These are phyloP conservation scores for Cetonia aurata DNA, from an alignment of 2,888 invertebrate species.

Conservation along the genomic window DNA sequence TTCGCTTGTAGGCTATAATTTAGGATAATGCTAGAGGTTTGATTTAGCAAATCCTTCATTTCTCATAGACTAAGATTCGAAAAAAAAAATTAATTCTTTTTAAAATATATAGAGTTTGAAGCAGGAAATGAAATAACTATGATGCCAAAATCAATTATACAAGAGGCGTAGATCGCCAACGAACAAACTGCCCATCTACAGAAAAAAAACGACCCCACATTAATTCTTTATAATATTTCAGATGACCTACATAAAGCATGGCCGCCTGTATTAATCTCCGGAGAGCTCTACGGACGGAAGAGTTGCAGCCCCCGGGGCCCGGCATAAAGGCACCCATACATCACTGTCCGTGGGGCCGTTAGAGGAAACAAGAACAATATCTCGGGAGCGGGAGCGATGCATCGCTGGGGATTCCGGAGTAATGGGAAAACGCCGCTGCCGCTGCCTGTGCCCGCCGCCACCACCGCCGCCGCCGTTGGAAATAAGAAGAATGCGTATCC, in stretches of 20 bases:
- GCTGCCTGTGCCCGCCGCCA: background rate
- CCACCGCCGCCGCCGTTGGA: slow-evolving; percentile 52
- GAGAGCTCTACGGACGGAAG: slow-evolving; percentile 40
- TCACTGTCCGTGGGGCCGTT: slow-evolving; percentile 64
- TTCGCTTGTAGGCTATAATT: too few relatives aligned
- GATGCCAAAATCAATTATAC: slow-evolving; percentile 15
- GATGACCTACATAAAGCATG: slow-evolving; percentile 47
- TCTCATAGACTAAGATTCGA: too few relatives aligned
- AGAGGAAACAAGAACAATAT: slow-evolving; percentile 64
- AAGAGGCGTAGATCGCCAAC: background rate
- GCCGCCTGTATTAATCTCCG: slow-evolving; percentile 41
- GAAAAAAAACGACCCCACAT: slow-evolving; percentile 22
- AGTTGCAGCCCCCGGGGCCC: slow-evolving; percentile 43
- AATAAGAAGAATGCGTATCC: slow-evolving; percentile 62
- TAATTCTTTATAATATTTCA: slow-evolving; percentile 40
- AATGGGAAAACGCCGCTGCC: slow-evolving; percentile 58
- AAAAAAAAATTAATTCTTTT: too few relatives aligned
- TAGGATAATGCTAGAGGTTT: too few relatives aligned
- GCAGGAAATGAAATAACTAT: background rate
- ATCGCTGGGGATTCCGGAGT: slow-evolving; percentile 64
- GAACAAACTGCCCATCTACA: slow-evolving; percentile 19
- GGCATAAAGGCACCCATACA: slow-evolving; percentile 54
- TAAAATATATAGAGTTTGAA: too few relatives aligned
- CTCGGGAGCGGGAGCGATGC: slow-evolving; percentile 63
- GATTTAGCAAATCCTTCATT: too few relatives aligned